phyloP scores from a whole-genome alignment of 2,113 vertebrate genomes.

The Verasper variegatus region DNA sequence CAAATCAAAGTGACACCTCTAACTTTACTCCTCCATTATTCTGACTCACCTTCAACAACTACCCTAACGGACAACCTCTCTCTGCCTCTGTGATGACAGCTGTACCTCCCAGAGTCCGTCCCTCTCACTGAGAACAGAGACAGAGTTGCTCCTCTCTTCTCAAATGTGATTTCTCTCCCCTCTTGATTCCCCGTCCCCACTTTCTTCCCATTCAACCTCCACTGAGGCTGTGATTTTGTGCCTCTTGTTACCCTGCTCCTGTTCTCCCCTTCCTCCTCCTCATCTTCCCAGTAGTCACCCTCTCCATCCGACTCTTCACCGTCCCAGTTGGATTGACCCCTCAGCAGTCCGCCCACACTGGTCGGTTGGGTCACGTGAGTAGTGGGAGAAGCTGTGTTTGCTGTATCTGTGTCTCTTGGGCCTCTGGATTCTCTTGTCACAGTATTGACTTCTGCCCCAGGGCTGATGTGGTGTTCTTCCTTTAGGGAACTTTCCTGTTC shows the following conservation, averaged over 20 bases:
- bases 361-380: conserved; percentile 5
- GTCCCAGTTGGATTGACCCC: neutral
- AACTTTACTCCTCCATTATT: neutral
- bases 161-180: conserved; percentile 2
- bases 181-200: conserved; percentile 34
- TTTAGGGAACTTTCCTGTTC: neutral
- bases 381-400: conserved; percentile 14
- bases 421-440: neutral
- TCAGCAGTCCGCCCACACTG: neutral
- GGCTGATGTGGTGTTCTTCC: neutral
- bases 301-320: conserved; percentile 1
- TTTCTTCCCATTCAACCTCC: conserved; percentile 63
- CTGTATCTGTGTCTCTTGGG: neutral
- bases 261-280: conserved; percentile 9
- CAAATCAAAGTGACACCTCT: neutral
- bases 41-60: conserved; percentile 70
- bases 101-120: conserved; percentile 76
- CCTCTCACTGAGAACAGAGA: conserved; percentile 52
- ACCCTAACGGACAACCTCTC: conserved; percentile 71
- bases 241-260: conserved; percentile 44
- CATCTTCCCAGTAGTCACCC: conserved; percentile 18
- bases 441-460: neutral
- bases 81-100: conserved; percentile 68
- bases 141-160: conserved; percentile 39
- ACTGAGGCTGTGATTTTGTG: conserved; percentile 39